Evolutionary conservation across 2,113 vertebrate genomes (phyloP).

Genomic region (Psilopogon haemacephalus): DNA sequence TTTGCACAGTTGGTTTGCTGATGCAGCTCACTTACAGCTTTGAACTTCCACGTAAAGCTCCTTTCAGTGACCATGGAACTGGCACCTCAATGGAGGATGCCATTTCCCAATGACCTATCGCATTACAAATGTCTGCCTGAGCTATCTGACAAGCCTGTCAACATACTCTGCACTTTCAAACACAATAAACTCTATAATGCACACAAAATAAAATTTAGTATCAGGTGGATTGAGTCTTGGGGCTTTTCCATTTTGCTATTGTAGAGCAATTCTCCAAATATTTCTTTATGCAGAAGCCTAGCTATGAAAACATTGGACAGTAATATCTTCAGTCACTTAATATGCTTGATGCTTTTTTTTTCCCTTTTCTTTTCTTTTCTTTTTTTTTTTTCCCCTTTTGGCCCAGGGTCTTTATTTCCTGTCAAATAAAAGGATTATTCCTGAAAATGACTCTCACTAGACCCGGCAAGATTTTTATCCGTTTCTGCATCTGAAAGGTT

Average conservation of each 20-base stretch:
- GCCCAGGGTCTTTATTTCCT: constrained; percentile 1
- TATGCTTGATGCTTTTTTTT: not conserved
- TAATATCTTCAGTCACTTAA: constrained; percentile 56
- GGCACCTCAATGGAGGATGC: not conserved
- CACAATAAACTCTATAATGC: not conserved
- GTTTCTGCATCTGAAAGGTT: constrained; percentile 18
- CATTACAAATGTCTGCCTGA: not conserved
- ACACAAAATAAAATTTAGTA: constrained; percentile 30
- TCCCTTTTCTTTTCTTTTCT: not conserved
- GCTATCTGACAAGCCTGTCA: constrained; percentile 28
- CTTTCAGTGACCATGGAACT: not conserved
- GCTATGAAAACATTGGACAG: constrained; percentile 14
- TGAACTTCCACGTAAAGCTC: not conserved
- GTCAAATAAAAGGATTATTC: constrained; percentile 49
- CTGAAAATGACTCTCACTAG: constrained; percentile 43
- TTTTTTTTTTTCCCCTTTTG: not conserved
- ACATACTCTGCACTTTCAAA: not conserved
- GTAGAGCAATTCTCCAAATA: constrained; percentile 23
- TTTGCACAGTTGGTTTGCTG: constrained; percentile 14
- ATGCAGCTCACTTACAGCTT: not conserved
- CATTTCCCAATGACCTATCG: not conserved
- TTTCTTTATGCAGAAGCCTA: not conserved
- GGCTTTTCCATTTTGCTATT: constrained; percentile 20
- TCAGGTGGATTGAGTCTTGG: not conserved
- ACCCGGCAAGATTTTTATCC: constrained; percentile 42